phyloP scores from a whole-genome alignment of 2,888 invertebrate genomes.

The Drosophila rubida region DNA sequence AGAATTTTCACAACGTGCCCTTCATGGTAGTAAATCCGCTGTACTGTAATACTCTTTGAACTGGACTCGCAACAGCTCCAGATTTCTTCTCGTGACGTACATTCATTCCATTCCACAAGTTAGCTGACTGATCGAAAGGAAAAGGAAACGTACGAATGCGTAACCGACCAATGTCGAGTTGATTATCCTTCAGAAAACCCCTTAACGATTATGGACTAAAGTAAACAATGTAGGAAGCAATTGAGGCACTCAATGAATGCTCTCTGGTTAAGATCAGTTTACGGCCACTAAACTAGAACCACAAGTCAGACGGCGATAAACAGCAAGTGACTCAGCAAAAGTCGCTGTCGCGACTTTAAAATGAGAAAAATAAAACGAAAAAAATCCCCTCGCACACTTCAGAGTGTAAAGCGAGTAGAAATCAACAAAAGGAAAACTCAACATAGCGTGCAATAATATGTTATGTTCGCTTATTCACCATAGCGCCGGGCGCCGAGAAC shows the following conservation, averaged over 20 bases:
- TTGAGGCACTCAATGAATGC: slow-evolving; percentile 32
- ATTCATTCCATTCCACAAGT: not conserved
- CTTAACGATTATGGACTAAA: slow-evolving; percentile 38
- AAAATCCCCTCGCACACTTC: slow-evolving; percentile 41
- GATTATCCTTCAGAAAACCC: slow-evolving; percentile 69
- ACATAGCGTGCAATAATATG: slow-evolving; percentile 34
- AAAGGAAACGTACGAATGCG: slow-evolving; percentile 27
- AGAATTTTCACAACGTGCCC: slow-evolving; percentile 54
- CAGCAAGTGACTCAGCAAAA: slow-evolving; percentile 65
- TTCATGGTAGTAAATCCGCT: slow-evolving; percentile 2
- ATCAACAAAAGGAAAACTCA: slow-evolving; percentile 66
- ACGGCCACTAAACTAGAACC: slow-evolving; percentile 59
- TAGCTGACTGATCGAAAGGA: slow-evolving; percentile 21
- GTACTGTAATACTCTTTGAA: not conserved
- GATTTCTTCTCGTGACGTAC: not conserved
- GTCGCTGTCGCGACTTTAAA: not conserved
- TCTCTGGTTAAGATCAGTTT: slow-evolving; percentile 44
- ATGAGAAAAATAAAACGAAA: not conserved
- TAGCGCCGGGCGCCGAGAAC: slow-evolving; percentile 41
- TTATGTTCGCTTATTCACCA: slow-evolving; percentile 50
- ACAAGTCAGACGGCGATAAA: slow-evolving; percentile 33
- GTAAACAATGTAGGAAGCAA: slow-evolving; percentile 64
- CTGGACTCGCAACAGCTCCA: not conserved
- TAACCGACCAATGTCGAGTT: slow-evolving; percentile 36
- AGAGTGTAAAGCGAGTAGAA: slow-evolving; percentile 31